Base-by-base conservation (phyloP, 2,888 invertebrate species). In the Chrysodeixis includens region DNA sequence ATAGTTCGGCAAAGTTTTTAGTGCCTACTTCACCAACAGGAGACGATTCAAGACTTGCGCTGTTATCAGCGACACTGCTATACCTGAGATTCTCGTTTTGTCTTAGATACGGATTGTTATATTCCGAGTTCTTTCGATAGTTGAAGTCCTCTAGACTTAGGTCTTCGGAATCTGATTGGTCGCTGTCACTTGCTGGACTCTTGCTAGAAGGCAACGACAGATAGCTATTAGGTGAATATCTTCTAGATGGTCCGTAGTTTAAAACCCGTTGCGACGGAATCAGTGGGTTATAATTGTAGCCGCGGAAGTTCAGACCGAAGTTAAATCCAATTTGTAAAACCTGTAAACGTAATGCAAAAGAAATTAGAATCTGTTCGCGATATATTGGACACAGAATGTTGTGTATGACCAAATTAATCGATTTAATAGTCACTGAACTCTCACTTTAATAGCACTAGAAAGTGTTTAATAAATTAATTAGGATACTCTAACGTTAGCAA, bases 261-360 rank as follows among this genome's bases (percentile, higher is more conserved):
- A 30, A 3, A 8, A 16, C 46, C 12, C n/a, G 40, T 30, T 35
- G 7, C 16, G 32, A 53, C 1, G 49, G 30, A 20, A 46, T 64
- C 56, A 56, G 16, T 20, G 14, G 10, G 10, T 40, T 76, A 22
- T 40, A 18, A 26, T 14, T 46, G 30, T 61, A 18, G 40, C 16
- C 56, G 8, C 22, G 55, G 30, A 54, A 53, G 35, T 72, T 57
- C 18, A 66, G 56, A 4, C 67, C 73, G 6, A 46, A 20, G 35
- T 53, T 59, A 59, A 72, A 72, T 76, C 51, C 73, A 72, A 74
- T 76, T 74, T 74, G 77, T 57, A 74, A 57, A 57, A 72, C n/a
- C 73, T 74, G 77, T 54, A 56, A 74, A 66, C 51, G 14, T 49
- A 72, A 76, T 57, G 20, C 30, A 35, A 30, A 57, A 35, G 8